Evolutionary conservation across 2,797 vertebrate species (phyloP), one percentile per base, ranked within the genome.

Genomic region (Epinephelus awoara): DNA sequence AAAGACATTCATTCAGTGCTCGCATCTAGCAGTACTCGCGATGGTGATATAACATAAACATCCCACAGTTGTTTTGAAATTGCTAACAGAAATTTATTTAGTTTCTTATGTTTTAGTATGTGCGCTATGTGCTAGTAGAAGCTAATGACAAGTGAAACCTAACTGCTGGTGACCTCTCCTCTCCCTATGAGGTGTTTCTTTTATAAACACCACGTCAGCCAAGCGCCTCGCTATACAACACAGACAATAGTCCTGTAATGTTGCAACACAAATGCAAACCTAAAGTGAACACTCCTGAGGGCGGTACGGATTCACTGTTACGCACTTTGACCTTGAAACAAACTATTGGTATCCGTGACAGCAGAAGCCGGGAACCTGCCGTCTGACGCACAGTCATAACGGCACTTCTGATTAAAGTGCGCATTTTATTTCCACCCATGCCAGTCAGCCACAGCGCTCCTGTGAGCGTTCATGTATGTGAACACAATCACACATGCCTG

Each of bases 401-500:
- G 2, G 15, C 47, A n/a, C 63, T 52, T 68, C 59, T 55, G 77
- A 77, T 77, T 84, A 14, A 80, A 88, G 75, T 23, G 55, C 4
- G 3, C 80, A 61, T 79, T 79, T 69, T 46, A 86, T 84, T 72
- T 82, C 54, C 66, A 54, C 73, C 80, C 66, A 38, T 80, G 86
- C 49, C 75, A 79, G 55, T 42, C 78, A n/a, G 58, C 73, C 56
- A 2, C 18, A 38, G 44, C 65, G 54, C 73, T 44, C 67, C 40
- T 54, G 59, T 34, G 75, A 76, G 76, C 59, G 55, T 75, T 76
- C 85, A 85, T 75, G 85, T 89, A 82, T 85, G 85, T 87, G 67
- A 50, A 72, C 27, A 52, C 67, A 75, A 75, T 67, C 49, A 40
- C 72, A 52, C 76, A 75, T 75, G 74, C 67, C 80, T 68, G 70